Percentiles rank a stretch among this genome's conserved stretches.
Conservation (phyloP, 2,113 vertebrate species). For the Hiodon alosoides region DNA sequence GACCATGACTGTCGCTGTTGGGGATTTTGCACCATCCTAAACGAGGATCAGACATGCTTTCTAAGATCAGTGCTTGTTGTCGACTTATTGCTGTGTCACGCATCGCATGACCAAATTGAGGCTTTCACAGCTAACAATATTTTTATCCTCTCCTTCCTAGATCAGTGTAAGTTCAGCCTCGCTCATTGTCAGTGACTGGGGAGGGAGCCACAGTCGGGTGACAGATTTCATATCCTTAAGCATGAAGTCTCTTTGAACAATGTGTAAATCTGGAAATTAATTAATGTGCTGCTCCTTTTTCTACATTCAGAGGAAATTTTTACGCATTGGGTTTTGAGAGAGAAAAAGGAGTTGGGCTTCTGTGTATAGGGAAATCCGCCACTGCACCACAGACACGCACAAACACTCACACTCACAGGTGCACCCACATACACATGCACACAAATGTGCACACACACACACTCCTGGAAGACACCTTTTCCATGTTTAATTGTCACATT, state of each 20-base stretch:
- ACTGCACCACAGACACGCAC: background rate
- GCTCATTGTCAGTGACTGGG: background rate
- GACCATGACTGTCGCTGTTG: background rate
- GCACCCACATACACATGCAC: background rate
- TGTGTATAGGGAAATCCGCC: background rate
- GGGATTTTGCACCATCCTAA: background rate
- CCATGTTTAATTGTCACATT: background rate
- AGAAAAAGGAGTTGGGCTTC: background rate
- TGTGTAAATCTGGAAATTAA: background rate
- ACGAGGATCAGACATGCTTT: background rate
- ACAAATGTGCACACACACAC: constrained; percentile 22
- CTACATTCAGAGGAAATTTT: background rate
- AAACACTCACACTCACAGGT: too few species aligned
- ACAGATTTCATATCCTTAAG: constrained; percentile 6
- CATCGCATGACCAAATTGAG: background rate
- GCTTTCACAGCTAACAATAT: too few species aligned
- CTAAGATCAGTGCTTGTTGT: background rate
- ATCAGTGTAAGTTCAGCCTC: background rate
- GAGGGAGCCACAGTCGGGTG: background rate
- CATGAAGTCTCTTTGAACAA: background rate
- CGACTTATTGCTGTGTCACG: background rate
- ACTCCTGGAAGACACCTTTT: background rate
- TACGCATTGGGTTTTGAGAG: background rate
- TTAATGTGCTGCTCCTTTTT: background rate
- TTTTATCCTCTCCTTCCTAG: background rate